Evolutionary conservation across 2,797 vertebrate species (phyloP).

Genomic region (Chelonia mydas): DNA sequence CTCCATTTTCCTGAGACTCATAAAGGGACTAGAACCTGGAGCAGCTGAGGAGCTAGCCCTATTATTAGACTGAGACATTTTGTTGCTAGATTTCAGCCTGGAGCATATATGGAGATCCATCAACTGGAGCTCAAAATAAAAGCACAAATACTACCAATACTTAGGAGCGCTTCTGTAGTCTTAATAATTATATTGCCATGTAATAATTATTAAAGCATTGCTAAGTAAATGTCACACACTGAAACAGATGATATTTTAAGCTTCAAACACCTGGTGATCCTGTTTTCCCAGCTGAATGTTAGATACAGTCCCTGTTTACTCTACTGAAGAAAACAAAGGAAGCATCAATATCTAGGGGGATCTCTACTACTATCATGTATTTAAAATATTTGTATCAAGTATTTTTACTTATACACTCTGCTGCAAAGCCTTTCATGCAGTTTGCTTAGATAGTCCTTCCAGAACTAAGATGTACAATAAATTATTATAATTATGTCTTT

Average conservation of each 20-base stretch:
- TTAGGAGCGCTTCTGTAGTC: background rate
- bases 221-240: conserved; percentile 1
- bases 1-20: background rate
- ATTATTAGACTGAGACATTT: background rate
- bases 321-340: background rate
- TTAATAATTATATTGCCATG: background rate
- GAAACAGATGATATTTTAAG: conserved; percentile 21
- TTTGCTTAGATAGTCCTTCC: conserved; percentile 1
- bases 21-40: background rate
- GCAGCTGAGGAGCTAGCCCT: background rate
- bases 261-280: background rate
- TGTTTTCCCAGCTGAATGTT: background rate
- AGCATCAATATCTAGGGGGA: background rate
- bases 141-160: background rate
- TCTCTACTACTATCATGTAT: background rate
- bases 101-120: background rate
- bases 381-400: background rate
- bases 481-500: background rate
- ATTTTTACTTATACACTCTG: background rate
- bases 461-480: conserved; percentile 10
- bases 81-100: background rate
- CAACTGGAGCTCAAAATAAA: background rate
- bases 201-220: background rate
- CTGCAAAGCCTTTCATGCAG: background rate
- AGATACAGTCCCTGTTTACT: background rate